A percentile compares a stretch with the other conserved stretches of the same genome.
Evolutionary conservation across 2,797 vertebrate genomes (phyloP).

Genomic region (Enteromius thamalakanensis): DNA sequence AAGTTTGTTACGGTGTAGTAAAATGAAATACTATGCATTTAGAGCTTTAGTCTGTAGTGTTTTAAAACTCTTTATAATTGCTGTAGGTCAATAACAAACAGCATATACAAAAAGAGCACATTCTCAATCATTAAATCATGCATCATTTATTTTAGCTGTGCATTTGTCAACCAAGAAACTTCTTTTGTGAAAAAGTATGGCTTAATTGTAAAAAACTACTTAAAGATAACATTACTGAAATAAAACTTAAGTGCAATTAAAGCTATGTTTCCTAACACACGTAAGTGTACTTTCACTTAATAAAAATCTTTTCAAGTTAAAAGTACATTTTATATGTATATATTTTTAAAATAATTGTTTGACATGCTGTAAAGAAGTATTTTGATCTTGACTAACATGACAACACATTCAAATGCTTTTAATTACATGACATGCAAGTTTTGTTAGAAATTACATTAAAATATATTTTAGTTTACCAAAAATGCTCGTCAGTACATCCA

Average conservation of each 20-base stretch:
- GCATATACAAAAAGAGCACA: neutral
- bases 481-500: neutral
- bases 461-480: neutral
- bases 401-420: neutral
- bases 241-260: neutral
- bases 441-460: neutral
- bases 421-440: neutral
- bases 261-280: neutral
- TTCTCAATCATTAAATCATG: neutral
- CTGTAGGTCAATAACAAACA: neutral
- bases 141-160: neutral
- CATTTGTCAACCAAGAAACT: neutral
- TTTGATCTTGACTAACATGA: neutral
- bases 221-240: neutral
- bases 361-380: neutral
- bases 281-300: neutral
- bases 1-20: too few species aligned
- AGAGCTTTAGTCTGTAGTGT: neutral
- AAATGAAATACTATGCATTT: neutral
- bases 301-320: neutral
- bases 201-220: neutral
- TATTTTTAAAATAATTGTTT: neutral
- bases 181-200: neutral
- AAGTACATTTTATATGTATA: too few species aligned
- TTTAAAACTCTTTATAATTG: too few species aligned